Evolutionary conservation across 2,888 invertebrate species (phyloP).

Genomic region (Drosophila longiperda): DNA sequence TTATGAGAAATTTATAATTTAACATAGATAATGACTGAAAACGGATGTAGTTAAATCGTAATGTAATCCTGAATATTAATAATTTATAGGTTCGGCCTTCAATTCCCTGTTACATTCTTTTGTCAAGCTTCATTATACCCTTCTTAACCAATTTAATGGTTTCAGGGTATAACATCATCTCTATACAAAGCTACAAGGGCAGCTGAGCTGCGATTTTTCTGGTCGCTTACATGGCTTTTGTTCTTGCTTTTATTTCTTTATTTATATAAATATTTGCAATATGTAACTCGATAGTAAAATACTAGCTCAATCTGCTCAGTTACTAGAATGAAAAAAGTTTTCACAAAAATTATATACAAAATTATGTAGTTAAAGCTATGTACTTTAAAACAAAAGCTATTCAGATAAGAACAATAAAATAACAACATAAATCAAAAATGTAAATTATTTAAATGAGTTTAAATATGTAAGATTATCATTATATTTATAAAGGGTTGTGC

Average conservation of each 20-base stretch:
- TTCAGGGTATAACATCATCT: conserved; percentile 2
- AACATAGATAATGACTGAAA: no score
- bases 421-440: not conserved
- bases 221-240: not conserved
- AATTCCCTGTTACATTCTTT: not conserved
- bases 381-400: not conserved
- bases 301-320: conserved; percentile 17
- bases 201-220: conserved; percentile 37
- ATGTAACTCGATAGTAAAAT: conserved; percentile 36
- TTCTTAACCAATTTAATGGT: not conserved
- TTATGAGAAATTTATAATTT: not conserved
- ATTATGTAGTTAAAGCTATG: not conserved
- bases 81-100: not conserved
- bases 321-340: not conserved
- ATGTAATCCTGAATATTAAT: not conserved
- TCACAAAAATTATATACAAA: conserved; percentile 1
- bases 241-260: conserved; percentile 10
- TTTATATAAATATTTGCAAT: conserved; percentile 10
- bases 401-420: not conserved
- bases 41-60: no score
- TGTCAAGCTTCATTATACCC: not conserved
- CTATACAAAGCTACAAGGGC: conserved; percentile 59
- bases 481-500: not conserved
- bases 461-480: not conserved
- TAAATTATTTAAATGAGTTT: not conserved